Evolutionary conservation across 2,113 vertebrate species (phyloP).

Genomic region (Entelurus aequoreus): DNA sequence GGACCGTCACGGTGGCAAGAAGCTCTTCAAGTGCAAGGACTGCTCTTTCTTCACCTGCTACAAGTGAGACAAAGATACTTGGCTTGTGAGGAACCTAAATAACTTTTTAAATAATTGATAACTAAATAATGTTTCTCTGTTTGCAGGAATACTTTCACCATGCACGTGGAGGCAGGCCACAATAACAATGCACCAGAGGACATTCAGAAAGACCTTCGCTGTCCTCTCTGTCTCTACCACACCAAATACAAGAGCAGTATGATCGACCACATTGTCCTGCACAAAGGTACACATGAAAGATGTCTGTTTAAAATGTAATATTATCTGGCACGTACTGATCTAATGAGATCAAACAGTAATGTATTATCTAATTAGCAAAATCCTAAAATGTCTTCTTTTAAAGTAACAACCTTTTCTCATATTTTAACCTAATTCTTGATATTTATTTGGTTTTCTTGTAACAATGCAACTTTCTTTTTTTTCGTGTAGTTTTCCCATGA

Average conservation of each 20-base stretch:
- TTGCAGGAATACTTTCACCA: constrained; percentile 87
- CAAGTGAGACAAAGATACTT: constrained; percentile 77
- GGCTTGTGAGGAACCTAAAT: background rate
- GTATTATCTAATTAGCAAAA: no score
- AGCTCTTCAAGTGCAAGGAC: constrained; percentile 98
- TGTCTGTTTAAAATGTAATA: background rate
- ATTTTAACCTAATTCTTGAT: no score
- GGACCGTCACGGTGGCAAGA: constrained; percentile 95
- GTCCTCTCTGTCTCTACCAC: constrained; percentile 97
- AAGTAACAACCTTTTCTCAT: no score
- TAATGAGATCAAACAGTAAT: no score
- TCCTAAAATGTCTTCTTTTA: no score
- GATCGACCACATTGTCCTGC: constrained; percentile 97
- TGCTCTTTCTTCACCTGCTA: constrained; percentile 97
- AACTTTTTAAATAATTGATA: background rate
- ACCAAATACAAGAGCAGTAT: constrained; percentile 98
- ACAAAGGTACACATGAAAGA: constrained; percentile 78
- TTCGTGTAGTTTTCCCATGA: no score
- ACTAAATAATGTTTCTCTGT: background rate
- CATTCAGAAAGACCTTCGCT: constrained; percentile 89
- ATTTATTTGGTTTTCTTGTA: no score
- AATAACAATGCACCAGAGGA: constrained; percentile 76
- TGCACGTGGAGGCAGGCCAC: constrained; percentile 94
- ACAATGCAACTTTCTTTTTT: no score
- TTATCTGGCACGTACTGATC: background rate